Evolutionary conservation across 2,888 invertebrate species (phyloP).

Genomic region (Calameuta pallipes): DNA sequence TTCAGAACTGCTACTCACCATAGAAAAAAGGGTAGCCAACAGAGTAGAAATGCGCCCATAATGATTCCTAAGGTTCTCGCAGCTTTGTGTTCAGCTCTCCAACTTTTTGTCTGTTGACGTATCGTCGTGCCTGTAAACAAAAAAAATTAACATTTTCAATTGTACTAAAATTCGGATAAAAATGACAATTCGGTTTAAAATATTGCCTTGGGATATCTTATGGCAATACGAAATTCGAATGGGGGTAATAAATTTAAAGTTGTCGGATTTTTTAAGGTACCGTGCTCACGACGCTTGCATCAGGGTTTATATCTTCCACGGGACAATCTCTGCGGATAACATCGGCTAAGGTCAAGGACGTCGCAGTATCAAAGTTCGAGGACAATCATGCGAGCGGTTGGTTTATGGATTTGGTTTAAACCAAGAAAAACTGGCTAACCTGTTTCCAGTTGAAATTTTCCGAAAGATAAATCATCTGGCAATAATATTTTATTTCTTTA

Average conservation of each 20-base stretch:
- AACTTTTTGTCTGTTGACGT: constrained; percentile 80
- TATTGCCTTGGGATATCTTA: not conserved
- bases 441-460: not conserved
- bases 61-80: constrained; percentile 96
- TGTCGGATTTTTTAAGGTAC: not conserved
- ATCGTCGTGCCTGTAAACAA: constrained; percentile 74
- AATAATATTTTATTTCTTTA: not conserved
- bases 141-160: not conserved
- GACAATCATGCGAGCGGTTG: not conserved
- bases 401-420: not conserved
- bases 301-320: not conserved
- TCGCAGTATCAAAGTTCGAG: not conserved
- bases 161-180: not conserved
- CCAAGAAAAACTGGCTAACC: not conserved
- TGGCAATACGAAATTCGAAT: not conserved
- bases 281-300: not conserved
- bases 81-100: constrained; percentile 91
- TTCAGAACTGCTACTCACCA: constrained; percentile 75
- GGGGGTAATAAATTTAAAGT: not conserved
- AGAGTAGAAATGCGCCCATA: constrained; percentile 94
- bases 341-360: not conserved
- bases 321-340: not conserved
- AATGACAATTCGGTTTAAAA: not conserved
- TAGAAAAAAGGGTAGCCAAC: constrained; percentile 96
- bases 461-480: not conserved